Percentiles rank a stretch among this genome's conserved stretches.
Conservation (phyloP, 1,140 invertebrate species). For the Drosophila subobscura region DNA sequence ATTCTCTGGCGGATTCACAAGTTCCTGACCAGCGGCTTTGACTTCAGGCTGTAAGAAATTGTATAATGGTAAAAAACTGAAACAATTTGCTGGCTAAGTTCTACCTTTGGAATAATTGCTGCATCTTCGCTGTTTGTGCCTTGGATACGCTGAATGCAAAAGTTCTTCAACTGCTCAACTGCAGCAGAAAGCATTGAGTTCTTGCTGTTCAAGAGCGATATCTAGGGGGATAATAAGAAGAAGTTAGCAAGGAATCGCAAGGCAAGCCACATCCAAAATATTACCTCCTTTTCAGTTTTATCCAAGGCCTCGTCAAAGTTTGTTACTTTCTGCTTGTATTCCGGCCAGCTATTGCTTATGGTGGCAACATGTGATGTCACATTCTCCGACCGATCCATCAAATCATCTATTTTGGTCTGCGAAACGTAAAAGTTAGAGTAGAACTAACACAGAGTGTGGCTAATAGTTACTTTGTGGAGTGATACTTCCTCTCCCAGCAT, state of each 20-base stretch:
- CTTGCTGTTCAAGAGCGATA: slow-evolving; percentile 40
- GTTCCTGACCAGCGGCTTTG: slow-evolving; percentile 29
- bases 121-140: slow-evolving; percentile 21
- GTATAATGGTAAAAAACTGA: background rate
- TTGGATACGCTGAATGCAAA: slow-evolving; percentile 41
- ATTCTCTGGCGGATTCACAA: slow-evolving; percentile 43
- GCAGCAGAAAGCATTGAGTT: slow-evolving; percentile 42
- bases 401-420: slow-evolving; percentile 71
- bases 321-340: slow-evolving; percentile 69
- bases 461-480: slow-evolving; percentile 55
- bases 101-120: slow-evolving; percentile 32
- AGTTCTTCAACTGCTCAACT: slow-evolving; percentile 49
- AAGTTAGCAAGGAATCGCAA: background rate
- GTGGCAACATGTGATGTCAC: slow-evolving; percentile 76
- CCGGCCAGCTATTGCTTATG: slow-evolving; percentile 71
- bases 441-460: background rate
- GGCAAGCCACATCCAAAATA: background rate
- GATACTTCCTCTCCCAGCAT: slow-evolving; percentile 67
- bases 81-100: background rate
- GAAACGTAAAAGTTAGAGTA: slow-evolving; percentile 15
- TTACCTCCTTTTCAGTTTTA: slow-evolving; percentile 68
- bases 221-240: slow-evolving; percentile 7
- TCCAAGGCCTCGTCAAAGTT: slow-evolving; percentile 58
- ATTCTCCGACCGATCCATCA: slow-evolving; percentile 72
- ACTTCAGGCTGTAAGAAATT: slow-evolving; percentile 25